A percentile compares a stretch with the other conserved stretches of the same genome.
These are phyloP conservation scores for Eupithecia dodoneata DNA, from an alignment of 2,888 invertebrate species.

Conservation along the genomic window DNA sequence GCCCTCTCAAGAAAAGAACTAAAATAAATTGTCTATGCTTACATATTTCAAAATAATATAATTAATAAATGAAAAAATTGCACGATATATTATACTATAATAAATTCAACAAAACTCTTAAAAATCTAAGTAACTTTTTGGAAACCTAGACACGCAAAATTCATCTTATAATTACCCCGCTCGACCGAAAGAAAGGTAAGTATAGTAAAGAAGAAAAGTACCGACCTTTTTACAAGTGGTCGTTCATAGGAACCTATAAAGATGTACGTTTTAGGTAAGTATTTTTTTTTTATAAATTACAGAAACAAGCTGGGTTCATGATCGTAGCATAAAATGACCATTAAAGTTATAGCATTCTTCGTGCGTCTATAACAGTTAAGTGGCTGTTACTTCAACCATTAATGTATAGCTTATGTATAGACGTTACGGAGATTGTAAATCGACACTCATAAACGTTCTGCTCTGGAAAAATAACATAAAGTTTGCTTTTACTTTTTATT, in stretches of 20 bases:
- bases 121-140: no score
- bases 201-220: no score
- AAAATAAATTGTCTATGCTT: no score
- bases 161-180: no score
- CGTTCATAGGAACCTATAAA: neutral
- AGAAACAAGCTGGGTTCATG: slow-evolving; percentile 43
- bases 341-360: slow-evolving; percentile 60
- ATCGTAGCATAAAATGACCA: slow-evolving; percentile 57
- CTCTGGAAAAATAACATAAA: slow-evolving; percentile 28
- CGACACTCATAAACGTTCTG: slow-evolving; percentile 59
- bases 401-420: slow-evolving; percentile 53
- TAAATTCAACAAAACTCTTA: no score
- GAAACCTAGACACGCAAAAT: no score
- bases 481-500: slow-evolving; percentile 27
- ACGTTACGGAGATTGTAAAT: slow-evolving; percentile 68
- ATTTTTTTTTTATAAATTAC: slow-evolving; percentile 1
- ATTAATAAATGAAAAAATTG: no score
- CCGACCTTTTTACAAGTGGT: no score
- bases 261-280: neutral
- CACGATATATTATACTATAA: no score
- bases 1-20: no score
- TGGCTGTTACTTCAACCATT: slow-evolving; percentile 62
- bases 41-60: no score
- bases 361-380: slow-evolving; percentile 69
- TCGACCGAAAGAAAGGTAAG: no score